Percentiles rank a stretch among this genome's conserved stretches.
These are phyloP conservation scores for Nemopilema nomurai DNA, from an alignment of 30 jellyfish, hydroid and myxozoan genomes.

Conservation along the genomic window DNA sequence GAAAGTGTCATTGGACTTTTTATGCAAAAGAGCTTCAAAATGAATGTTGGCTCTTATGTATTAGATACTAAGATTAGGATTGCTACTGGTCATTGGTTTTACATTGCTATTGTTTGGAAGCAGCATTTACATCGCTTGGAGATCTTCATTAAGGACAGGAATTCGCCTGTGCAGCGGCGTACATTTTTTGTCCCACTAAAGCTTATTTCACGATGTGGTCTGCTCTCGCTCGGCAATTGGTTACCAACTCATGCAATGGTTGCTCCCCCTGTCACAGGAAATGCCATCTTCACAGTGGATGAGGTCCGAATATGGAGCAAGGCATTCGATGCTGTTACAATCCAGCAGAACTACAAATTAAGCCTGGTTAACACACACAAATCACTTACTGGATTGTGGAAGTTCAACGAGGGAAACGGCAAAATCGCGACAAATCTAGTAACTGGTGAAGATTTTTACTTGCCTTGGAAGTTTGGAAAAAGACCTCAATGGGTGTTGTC, in stretches of 20 bases:
- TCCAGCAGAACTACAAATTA: conserved; percentile 57
- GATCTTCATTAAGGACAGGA: conserved; percentile 1
- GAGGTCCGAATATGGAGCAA: conserved; percentile 57
- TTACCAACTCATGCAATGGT: conserved; percentile 23
- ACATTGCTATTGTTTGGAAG: conserved; percentile 50
- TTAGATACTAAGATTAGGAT: conserved; percentile 38
- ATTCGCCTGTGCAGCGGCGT: conserved; percentile 20
- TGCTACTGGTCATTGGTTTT: conserved; percentile 19
- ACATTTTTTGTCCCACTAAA: conserved; percentile 11
- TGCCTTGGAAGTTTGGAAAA: conserved; percentile 34
- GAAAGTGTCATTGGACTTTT: conserved; percentile 31
- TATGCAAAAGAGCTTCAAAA: conserved; percentile 23
- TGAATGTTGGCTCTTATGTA: conserved; percentile 19
- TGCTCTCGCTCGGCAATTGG: conserved; percentile 61
- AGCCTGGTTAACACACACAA: conserved; percentile 22
- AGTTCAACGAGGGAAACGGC: conserved; percentile 47
- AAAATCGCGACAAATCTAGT: conserved; percentile 11
- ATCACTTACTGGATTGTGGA: conserved; percentile 57
- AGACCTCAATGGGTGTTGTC: conserved; percentile 56
- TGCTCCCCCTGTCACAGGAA: conserved; percentile 32
- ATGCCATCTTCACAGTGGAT: conserved; percentile 29
- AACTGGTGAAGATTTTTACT: conserved; percentile 28
- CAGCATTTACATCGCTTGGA: conserved; percentile 23
- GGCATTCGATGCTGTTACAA: conserved; percentile 43
- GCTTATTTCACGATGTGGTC: conserved; percentile 52